Evolutionary conservation across 2,888 invertebrate genomes (phyloP).

Genomic region (Calameuta pallipes): DNA sequence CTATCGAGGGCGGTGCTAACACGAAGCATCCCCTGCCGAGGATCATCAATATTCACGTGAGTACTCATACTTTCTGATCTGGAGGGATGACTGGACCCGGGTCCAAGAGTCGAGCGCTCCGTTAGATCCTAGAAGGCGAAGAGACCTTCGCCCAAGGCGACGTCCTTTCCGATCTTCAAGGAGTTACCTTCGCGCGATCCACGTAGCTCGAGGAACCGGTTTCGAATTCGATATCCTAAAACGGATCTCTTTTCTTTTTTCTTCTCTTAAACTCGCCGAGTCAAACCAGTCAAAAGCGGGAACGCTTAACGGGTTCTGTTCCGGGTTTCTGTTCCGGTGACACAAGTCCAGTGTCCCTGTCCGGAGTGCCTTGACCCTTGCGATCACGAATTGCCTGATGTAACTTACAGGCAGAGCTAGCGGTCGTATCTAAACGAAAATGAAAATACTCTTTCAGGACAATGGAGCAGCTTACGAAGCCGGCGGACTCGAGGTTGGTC

Average conservation of each 20-base stretch:
- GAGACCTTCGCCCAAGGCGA: neutral
- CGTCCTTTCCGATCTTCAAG: neutral
- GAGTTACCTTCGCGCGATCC: slow-evolving; percentile 24
- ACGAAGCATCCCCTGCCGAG: slow-evolving; percentile 94
- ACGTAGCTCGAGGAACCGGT: slow-evolving; percentile 15
- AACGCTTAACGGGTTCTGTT: slow-evolving; percentile 9
- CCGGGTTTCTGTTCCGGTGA: slow-evolving; percentile 15
- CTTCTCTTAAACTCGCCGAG: slow-evolving; percentile 10
- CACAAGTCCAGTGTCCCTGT: neutral
- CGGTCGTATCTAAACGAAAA: neutral
- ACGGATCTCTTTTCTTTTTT: slow-evolving; percentile 16
- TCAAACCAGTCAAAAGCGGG: slow-evolving; percentile 10
- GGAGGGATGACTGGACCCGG: neutral
- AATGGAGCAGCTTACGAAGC: slow-evolving; percentile 94
- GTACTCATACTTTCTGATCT: slow-evolving; percentile 49
- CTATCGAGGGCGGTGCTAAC: slow-evolving; percentile 97
- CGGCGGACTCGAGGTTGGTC: slow-evolving; percentile 93
- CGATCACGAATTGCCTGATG: neutral
- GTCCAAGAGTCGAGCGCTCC: neutral
- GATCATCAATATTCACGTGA: slow-evolving; percentile 96
- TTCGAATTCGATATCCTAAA: slow-evolving; percentile 14
- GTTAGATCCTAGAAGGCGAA: neutral
- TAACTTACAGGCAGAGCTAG: neutral
- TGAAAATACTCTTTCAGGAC: slow-evolving; percentile 73
- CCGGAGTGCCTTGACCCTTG: neutral